Evolutionary conservation across 2,888 invertebrate genomes (phyloP).

Genomic region (Ptilodon capucinus): DNA sequence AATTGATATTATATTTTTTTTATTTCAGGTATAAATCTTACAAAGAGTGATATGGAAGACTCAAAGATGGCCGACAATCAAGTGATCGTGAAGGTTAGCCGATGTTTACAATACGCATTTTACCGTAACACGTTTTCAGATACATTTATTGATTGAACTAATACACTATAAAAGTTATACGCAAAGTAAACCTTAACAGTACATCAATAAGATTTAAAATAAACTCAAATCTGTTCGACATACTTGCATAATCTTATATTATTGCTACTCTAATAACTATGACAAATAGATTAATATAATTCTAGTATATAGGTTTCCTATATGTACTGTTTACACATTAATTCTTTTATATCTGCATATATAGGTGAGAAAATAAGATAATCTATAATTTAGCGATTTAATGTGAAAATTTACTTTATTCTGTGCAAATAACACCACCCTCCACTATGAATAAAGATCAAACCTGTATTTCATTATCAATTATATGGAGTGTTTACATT

Average conservation of each 20-base stretch:
- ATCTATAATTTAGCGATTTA: too few species aligned
- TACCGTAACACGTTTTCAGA: background rate
- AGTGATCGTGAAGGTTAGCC: slow-evolving; percentile 70
- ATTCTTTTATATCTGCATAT: too few species aligned
- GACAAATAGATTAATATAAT: background rate
- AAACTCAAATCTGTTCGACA: too few species aligned
- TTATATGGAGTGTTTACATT: background rate
- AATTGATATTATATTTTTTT: background rate
- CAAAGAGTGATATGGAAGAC: slow-evolving; percentile 74
- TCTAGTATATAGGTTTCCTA: too few species aligned
- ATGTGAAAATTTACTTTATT: background rate
- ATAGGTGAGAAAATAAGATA: too few species aligned
- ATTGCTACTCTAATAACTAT: background rate
- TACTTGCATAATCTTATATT: background rate
- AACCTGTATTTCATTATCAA: background rate
- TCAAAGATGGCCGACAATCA: slow-evolving; percentile 65
- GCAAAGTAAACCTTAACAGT: background rate
- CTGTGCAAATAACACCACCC: background rate
- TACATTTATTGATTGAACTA: background rate
- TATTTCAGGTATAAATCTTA: slow-evolving; percentile 77
- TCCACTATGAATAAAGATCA: background rate
- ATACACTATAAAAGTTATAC: background rate
- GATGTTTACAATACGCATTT: slow-evolving; percentile 7
- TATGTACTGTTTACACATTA: too few species aligned
- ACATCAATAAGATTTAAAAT: background rate